Percentiles rank a stretch among this genome's conserved stretches.
Conservation (phyloP, 2,113 vertebrate genomes). For the Corythoichthys haematopterus region DNA sequence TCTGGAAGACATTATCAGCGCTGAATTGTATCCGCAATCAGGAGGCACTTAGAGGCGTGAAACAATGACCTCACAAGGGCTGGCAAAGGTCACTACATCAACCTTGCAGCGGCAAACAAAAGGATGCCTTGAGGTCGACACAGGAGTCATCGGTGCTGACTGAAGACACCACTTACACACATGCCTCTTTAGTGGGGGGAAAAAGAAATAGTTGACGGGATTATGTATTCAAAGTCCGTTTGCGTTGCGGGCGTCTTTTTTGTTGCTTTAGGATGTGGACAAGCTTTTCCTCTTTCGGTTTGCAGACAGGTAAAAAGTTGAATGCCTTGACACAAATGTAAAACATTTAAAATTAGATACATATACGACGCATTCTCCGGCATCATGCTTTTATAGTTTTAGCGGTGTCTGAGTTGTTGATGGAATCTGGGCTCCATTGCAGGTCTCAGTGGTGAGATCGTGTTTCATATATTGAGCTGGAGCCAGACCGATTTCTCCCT, state of each 20-base stretch:
- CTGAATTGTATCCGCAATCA: constrained; percentile 47
- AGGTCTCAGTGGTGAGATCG: constrained; percentile 26
- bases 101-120: constrained; percentile 57
- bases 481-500: constrained; percentile 22
- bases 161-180: constrained; percentile 42
- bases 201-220: constrained; percentile 49
- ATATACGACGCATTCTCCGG: neutral
- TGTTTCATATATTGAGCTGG: constrained; percentile 20
- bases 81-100: constrained; percentile 46
- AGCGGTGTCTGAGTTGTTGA: constrained; percentile 1
- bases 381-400: neutral
- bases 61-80: constrained; percentile 43
- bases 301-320: neutral
- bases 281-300: neutral
- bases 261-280: constrained; percentile 19
- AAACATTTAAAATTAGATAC: neutral
- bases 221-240: constrained; percentile 51
- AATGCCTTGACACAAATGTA: neutral
- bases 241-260: constrained; percentile 37
- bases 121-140: constrained; percentile 38
- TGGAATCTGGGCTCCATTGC: constrained; percentile 1
- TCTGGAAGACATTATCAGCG: constrained; percentile 62
- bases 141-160: constrained; percentile 33
- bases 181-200: constrained; percentile 15
- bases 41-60: constrained; percentile 55